These are phyloP conservation scores for Piprites chloris DNA, from an alignment of 2,113 vertebrate genomes.

Conservation along the genomic window DNA sequence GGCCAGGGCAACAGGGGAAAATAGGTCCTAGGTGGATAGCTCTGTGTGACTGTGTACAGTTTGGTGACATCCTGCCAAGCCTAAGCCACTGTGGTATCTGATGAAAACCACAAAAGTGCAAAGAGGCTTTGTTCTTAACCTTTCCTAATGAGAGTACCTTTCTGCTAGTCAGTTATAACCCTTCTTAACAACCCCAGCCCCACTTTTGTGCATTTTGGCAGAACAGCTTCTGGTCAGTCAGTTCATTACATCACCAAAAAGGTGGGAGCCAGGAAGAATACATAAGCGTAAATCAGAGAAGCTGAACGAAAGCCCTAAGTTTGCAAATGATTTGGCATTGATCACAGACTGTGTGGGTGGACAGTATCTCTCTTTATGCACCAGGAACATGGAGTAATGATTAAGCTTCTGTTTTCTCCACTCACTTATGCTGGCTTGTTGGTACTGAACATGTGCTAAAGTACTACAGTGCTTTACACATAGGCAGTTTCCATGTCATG, in stretches of 20 bases:
- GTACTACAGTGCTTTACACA: slow-evolving; percentile 16
- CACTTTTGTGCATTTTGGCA: neutral
- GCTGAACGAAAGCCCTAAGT: slow-evolving; percentile 37
- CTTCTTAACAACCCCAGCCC: neutral
- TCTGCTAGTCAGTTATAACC: neutral
- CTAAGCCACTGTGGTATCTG: neutral
- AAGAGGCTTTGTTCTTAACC: neutral
- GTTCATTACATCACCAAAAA: neutral
- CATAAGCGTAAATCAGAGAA: neutral
- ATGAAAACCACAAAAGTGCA: neutral
- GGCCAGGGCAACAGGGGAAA: neutral
- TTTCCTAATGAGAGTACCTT: neutral
- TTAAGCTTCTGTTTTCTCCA: slow-evolving; percentile 65
- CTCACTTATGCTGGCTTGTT: slow-evolving; percentile 22
- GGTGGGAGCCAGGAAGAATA: neutral
- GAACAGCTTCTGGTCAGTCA: neutral
- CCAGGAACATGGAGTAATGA: slow-evolving; percentile 67
- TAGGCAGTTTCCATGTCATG: neutral
- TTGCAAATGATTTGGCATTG: slow-evolving; percentile 50
- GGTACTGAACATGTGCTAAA: slow-evolving; percentile 45
- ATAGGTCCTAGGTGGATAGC: neutral
- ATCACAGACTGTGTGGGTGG: slow-evolving; percentile 62
- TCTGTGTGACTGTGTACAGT: neutral
- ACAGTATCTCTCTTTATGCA: slow-evolving; percentile 62
- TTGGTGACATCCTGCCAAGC: neutral